Evolutionary conservation across 2,113 vertebrate species (phyloP).

Genomic region (Laticauda laticaudata): DNA sequence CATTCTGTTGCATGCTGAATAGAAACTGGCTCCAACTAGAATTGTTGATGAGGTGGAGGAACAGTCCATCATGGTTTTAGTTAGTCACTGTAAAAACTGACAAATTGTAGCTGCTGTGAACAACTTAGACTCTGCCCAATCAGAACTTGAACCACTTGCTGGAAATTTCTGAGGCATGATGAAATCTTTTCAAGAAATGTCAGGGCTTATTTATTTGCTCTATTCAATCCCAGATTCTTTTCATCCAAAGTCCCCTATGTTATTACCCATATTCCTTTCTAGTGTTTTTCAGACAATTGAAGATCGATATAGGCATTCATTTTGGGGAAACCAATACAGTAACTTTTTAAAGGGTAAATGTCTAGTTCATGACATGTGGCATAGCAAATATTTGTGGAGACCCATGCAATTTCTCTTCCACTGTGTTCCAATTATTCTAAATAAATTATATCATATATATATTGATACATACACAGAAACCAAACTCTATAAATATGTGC

Average conservation of each 20-base stretch:
- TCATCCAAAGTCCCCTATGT: accelerated
- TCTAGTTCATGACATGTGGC: not conserved
- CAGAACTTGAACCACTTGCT: not conserved
- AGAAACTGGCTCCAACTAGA: slow-evolving; percentile 56
- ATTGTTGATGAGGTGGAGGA: slow-evolving; percentile 7
- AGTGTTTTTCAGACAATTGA: not conserved
- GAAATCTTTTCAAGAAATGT: slow-evolving; percentile 19
- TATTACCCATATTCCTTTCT: not conserved
- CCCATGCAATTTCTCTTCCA: not conserved
- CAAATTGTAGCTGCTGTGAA: slow-evolving; percentile 54
- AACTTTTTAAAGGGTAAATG: not conserved
- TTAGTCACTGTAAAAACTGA: slow-evolving; percentile 48
- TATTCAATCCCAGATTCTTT: not conserved
- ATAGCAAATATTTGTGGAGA: not conserved
- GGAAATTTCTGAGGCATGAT: slow-evolving; percentile 50
- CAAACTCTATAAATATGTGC: not conserved
- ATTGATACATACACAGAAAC: not conserved
- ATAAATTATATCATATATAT: not conserved
- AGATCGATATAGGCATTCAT: not conserved
- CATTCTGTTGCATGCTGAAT: slow-evolving; percentile 44
- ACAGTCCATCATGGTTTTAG: slow-evolving; percentile 40
- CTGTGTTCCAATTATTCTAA: not conserved
- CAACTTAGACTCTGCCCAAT: slow-evolving; percentile 21
- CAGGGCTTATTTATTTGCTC: slow-evolving; percentile 4
- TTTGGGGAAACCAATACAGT: not conserved